Evolutionary conservation across 1,140 invertebrate species (phyloP).

Genomic region (Venustaconcha ellipsiformis): DNA sequence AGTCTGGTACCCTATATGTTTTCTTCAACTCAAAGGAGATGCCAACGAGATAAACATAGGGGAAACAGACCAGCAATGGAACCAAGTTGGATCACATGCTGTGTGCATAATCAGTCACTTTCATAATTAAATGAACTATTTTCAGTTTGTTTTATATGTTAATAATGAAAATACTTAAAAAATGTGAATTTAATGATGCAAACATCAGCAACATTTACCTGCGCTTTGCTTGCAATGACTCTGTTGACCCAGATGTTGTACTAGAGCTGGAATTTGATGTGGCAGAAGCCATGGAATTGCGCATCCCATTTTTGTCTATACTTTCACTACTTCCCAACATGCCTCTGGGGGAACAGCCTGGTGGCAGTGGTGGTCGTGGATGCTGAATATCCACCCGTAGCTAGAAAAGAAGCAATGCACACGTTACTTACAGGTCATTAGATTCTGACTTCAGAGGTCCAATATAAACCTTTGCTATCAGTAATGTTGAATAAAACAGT

Average conservation of each 20-base stretch:
- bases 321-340: constrained; percentile 26
- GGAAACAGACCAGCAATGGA: too few relatives aligned
- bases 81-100: too few relatives aligned
- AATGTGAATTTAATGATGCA: constrained; percentile 3
- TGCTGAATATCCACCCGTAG: constrained; percentile 20
- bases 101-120: too few relatives aligned
- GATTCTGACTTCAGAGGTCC: not conserved
- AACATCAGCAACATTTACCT: constrained; percentile 66
- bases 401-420: constrained; percentile 1
- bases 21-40: too few relatives aligned
- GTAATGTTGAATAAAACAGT: too few relatives aligned
- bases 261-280: constrained; percentile 43
- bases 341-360: not conserved
- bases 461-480: too few relatives aligned
- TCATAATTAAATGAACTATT: too few relatives aligned
- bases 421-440: not conserved
- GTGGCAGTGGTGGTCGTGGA: constrained; percentile 6
- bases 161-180: too few relatives aligned
- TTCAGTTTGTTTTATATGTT: too few relatives aligned
- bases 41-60: too few relatives aligned
- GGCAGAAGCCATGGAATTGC: constrained; percentile 45
- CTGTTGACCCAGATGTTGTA: constrained; percentile 60
- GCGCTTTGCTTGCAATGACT: constrained; percentile 80
- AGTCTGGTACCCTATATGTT: too few relatives aligned
- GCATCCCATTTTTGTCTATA: constrained; percentile 33